phyloP scores from a whole-genome alignment of 2,113 vertebrate genomes.

The Microcebus tavaratra region DNA sequence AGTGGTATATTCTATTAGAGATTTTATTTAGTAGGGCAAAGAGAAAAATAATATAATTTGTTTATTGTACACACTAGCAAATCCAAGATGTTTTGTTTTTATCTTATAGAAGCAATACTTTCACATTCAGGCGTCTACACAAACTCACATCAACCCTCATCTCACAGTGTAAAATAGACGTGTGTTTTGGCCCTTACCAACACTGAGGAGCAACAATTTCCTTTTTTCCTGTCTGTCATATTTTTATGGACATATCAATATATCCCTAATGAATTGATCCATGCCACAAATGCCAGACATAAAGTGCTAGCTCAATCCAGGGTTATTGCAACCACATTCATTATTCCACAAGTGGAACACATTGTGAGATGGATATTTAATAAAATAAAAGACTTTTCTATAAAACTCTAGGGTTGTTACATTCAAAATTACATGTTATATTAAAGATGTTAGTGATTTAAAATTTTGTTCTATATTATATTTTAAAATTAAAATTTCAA shows the following conservation, averaged over 20 bases:
- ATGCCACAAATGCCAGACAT: background rate
- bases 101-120: background rate
- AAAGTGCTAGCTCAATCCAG: background rate
- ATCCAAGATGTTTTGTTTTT: background rate
- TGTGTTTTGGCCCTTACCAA: background rate
- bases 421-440: background rate
- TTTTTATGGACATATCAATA: background rate
- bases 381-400: background rate
- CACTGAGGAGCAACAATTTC: background rate
- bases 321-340: background rate
- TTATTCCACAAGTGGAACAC: background rate
- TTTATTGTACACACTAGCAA: background rate
- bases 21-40: background rate
- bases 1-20: background rate
- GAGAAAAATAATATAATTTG: background rate
- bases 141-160: background rate
- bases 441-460: background rate
- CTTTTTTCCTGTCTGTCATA: background rate
- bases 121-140: background rate
- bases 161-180: background rate
- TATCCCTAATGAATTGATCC: background rate
- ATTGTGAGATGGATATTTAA: background rate
- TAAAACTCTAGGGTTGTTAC: background rate
- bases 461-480: background rate
- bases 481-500: background rate